These are phyloP conservation scores for Thamnaconus septentrionalis DNA, from an alignment of 2,113 vertebrate species.

Conservation along the genomic window DNA sequence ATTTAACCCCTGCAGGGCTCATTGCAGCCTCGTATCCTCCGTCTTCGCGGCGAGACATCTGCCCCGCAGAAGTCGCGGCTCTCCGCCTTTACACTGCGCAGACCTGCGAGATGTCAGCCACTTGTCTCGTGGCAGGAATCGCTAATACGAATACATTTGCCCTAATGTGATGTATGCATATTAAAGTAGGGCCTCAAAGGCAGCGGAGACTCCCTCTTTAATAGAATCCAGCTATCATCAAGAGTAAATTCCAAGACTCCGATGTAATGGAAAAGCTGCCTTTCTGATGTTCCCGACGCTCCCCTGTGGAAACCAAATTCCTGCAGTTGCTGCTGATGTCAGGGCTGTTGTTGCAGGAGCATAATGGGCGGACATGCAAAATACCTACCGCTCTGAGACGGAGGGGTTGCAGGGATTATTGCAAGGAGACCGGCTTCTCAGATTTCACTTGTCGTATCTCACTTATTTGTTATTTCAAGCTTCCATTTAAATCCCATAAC, in stretches of 20 bases:
- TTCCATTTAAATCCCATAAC: too few relatives aligned
- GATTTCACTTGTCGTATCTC: too few relatives aligned
- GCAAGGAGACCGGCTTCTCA: too few relatives aligned
- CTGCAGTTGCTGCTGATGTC: constrained; percentile 22
- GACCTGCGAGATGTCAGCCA: constrained; percentile 56
- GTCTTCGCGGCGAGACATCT: constrained; percentile 17
- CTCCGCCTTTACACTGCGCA: constrained; percentile 56
- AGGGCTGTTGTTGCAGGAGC: constrained; percentile 16
- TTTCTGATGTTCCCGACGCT: constrained; percentile 43
- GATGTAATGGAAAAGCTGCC: constrained; percentile 65
- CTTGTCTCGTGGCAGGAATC: constrained; percentile 65
- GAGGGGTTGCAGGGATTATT: background rate
- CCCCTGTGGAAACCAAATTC: constrained; percentile 8
- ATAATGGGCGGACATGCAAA: constrained; percentile 16
- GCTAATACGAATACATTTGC: constrained; percentile 60
- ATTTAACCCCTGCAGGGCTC: constrained; percentile 55
- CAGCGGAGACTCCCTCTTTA: constrained; percentile 42
- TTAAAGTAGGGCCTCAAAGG: constrained; percentile 64
- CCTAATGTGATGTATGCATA: constrained; percentile 63
- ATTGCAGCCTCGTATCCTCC: constrained; percentile 43
- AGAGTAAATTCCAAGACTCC: constrained; percentile 63
- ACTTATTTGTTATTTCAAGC: too few relatives aligned
- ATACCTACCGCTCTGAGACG: background rate
- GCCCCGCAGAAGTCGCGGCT: constrained; percentile 38
- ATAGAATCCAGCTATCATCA: constrained; percentile 62